Percentiles rank a stretch among this genome's conserved stretches.
Evolutionary conservation across 2,888 invertebrate species (phyloP).

Genomic region (Trachelus iudaicus): DNA sequence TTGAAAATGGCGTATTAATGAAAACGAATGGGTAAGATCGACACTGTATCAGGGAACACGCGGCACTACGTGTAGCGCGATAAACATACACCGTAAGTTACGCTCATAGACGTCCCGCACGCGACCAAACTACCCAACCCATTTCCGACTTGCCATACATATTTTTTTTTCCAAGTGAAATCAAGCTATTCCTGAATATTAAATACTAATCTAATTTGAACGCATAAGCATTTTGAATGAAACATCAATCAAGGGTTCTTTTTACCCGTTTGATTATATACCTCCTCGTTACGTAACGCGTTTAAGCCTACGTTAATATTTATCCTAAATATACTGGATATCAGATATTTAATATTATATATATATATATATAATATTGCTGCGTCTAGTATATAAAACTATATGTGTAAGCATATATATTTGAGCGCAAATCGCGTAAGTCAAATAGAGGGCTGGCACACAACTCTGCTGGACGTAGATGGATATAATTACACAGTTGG

Average conservation of each 20-base stretch:
- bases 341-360: not conserved
- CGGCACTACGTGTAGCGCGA: conserved; percentile 30
- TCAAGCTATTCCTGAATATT: not conserved
- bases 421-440: not conserved
- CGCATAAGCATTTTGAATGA: not conserved
- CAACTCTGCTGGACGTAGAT: conserved; percentile 22
- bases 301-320: not conserved
- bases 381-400: not conserved
- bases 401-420: not conserved
- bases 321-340: not conserved
- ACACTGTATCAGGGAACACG: conserved; percentile 34
- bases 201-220: not conserved
- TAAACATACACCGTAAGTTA: conserved; percentile 37
- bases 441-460: not conserved
- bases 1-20: conserved; percentile 27
- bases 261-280: not conserved
- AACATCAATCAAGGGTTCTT: not conserved
- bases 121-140: conserved; percentile 22
- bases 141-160: not conserved
- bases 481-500: conserved; percentile 39
- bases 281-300: not conserved
- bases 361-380: not conserved
- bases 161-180: not conserved
- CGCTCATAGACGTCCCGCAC: conserved; percentile 36
- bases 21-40: conserved; percentile 33